Conservation (phyloP, 2,888 invertebrate genomes). For the Orthosia incerta region DNA sequence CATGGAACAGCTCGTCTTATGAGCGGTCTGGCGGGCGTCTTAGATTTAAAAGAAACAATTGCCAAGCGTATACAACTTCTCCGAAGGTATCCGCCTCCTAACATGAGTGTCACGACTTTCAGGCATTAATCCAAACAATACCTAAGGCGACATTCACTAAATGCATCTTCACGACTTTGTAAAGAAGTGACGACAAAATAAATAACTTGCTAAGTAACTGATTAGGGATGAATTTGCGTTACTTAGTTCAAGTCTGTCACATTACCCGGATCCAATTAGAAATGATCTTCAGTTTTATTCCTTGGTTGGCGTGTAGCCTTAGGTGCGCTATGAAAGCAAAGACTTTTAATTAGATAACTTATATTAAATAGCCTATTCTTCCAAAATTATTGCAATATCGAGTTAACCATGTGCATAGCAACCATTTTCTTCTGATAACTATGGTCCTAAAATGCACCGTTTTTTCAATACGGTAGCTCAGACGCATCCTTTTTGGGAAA, state of each 20-base stretch:
- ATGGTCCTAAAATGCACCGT: no score
- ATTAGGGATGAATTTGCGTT: constrained; percentile 25
- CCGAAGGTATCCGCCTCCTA: constrained; percentile 12
- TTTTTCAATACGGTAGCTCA: no score
- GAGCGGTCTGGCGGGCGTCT: no score
- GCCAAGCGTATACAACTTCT: background rate
- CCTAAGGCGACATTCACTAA: constrained; percentile 27
- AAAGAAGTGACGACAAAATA: background rate
- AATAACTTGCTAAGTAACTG: constrained; percentile 16
- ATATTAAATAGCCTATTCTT: no score
- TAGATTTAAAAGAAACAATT: constrained; percentile 9
- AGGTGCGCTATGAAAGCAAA: no score
- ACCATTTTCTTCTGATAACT: no score
- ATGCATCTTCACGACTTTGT: constrained; percentile 39
- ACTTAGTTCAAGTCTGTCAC: constrained; percentile 18
- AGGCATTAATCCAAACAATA: constrained; percentile 45
- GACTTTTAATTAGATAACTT: no score
- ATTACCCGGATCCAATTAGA: constrained; percentile 27
- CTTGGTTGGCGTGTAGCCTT: no score
- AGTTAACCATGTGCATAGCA: no score
- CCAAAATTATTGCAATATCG: no score
- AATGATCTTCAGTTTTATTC: background rate
- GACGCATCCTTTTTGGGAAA: no score
- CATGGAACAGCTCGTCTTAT: no score
- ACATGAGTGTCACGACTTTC: constrained; percentile 29